These are phyloP conservation scores for Synergus gifuensis DNA, from an alignment of 2,888 invertebrate species.

Conservation along the genomic window DNA sequence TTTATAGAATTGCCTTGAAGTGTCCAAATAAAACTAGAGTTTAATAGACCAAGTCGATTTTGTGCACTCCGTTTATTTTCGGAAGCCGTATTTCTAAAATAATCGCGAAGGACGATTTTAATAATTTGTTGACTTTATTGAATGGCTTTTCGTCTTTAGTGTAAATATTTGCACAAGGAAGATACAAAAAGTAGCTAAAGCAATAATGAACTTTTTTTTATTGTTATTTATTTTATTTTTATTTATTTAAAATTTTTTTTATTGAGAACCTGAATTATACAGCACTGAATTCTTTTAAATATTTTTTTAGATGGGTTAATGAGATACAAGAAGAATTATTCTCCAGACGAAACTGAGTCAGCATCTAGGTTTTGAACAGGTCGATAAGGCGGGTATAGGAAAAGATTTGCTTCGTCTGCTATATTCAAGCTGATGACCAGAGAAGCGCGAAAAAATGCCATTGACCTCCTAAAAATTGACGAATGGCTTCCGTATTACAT, in stretches of 20 bases:
- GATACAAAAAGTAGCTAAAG: no score
- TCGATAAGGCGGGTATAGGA: constrained; percentile 13
- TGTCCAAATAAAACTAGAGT: neutral
- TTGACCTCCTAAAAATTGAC: neutral
- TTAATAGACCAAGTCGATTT: constrained; percentile 6
- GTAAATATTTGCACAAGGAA: neutral
- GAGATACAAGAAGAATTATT: constrained; percentile 67
- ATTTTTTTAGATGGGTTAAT: constrained; percentile 66
- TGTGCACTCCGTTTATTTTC: constrained; percentile 22
- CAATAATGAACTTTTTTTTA: no score
- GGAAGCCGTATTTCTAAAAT: constrained; percentile 11
- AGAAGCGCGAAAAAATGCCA: neutral
- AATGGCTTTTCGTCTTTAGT: neutral
- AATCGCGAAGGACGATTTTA: constrained; percentile 27
- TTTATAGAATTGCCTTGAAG: neutral
- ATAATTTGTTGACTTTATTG: constrained; percentile 9
- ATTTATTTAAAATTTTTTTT: no score
- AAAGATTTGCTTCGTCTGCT: constrained; percentile 22
- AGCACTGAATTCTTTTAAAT: constrained; percentile 49
- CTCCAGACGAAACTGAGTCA: constrained; percentile 60
- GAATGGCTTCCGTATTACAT: neutral
- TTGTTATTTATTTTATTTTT: no score
- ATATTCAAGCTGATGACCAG: constrained; percentile 13
- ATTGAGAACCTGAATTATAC: neutral
- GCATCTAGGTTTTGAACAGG: neutral